Evolutionary conservation across 2,797 vertebrate genomes (phyloP), one percentile per base, ranked within the genome.

Genomic region (Prunella strophiata): DNA sequence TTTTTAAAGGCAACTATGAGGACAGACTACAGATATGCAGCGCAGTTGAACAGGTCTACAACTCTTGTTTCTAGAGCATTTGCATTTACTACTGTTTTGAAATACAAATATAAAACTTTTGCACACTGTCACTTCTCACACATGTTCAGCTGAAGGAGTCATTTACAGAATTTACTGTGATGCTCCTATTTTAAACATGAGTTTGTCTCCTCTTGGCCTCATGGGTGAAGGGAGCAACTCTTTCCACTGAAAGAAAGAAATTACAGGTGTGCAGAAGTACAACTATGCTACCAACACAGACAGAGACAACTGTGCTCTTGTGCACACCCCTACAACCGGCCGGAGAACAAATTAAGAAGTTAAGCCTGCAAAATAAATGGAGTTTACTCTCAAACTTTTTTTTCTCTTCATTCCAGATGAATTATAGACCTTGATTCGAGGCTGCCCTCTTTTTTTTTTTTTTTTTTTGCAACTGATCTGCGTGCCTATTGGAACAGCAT

Each of bases 101-200:
- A 93, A 94, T 77, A 97, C 91, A 94, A 85, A 90, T 34, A 88
- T 7, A 82, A 93, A 82, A 94, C 87, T 89, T 93, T 96, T 97
- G 96, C 97, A 98, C 96, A 97, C 96, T 96, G 95, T 96, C 96
- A 85, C 76, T 97, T 97, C 96, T 93, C 75, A 95, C 81, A 95
- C 68, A 70, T 32, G 88, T 75, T 89, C 91, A 95, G 93, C 91
- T 65, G 93, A 93, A 93, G 95, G 93, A 96, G 92, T 55, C 86
- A 91, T 73, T 91, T 76, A 82, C 91, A 96, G 70, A 91, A 73
- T 81, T 87, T 76, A 74, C 93, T 92, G 93, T 3, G 27, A 92
- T 75, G 80, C 90, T 94, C 71, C 88, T 88, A 65, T 74, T 96
- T 96, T 83, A 80, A 90, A 91, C 2, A 25, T 43, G 26, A 52